A percentile compares a stretch with the other conserved stretches of the same genome.
Evolutionary conservation across 2,113 vertebrate species (phyloP).

Genomic region (Zosterops pallidus): DNA sequence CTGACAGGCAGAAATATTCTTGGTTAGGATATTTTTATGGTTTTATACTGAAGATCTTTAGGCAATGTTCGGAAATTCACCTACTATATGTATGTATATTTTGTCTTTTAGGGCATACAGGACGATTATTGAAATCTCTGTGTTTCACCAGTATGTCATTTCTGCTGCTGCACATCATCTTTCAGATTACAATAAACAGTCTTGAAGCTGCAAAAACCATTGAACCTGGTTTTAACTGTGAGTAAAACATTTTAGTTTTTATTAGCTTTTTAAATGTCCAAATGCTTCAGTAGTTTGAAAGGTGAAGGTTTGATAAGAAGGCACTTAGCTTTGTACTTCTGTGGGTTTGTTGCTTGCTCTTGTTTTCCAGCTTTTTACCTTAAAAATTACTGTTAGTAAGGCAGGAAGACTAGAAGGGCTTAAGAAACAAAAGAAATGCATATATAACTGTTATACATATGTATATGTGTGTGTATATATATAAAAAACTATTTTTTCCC

Average conservation of each 20-base stretch:
- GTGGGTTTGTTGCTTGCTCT: background rate
- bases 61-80: background rate
- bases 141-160: constrained; percentile 95
- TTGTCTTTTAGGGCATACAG: constrained; percentile 88
- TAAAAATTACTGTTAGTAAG: background rate
- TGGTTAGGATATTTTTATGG: background rate
- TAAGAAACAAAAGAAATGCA: background rate
- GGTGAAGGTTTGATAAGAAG: background rate
- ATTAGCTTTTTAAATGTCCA: background rate
- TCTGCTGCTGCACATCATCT: constrained; percentile 93
- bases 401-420: background rate
- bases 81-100: background rate
- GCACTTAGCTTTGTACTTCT: background rate
- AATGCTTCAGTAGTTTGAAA: background rate
- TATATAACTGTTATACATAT: background rate
- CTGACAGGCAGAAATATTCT: background rate
- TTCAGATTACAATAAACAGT: constrained; percentile 94
- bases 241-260: constrained; percentile 72
- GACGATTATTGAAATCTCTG: constrained; percentile 91
- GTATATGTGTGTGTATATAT: no score
- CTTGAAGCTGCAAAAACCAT: constrained; percentile 85
- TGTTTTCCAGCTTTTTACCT: background rate
- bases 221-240: constrained; percentile 87
- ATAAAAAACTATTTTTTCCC: background rate
- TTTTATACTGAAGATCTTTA: background rate